Base-by-base conservation (phyloP, 2,113 vertebrate species). In the Guaruba guarouba region DNA sequence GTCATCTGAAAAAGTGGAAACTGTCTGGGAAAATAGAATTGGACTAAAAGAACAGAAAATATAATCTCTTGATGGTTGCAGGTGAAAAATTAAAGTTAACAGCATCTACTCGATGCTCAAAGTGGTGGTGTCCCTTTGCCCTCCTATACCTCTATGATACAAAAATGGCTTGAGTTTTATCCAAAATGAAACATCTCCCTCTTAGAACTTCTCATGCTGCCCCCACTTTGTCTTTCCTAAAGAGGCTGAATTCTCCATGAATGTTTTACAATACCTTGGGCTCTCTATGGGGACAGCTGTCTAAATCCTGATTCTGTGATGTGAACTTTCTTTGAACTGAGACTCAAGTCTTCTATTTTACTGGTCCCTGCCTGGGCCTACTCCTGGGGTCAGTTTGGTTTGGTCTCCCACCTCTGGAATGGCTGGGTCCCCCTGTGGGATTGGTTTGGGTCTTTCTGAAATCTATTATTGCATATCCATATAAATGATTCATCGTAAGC, bases 301-400 rank as follows among this genome's bases (percentile, higher is more conserved):
- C 69, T 59, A 20, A 64, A 20, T 46, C 17, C 14, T 24, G 9
- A 12, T 69, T 39, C 35, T 41, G 11, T 64, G 8, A 24, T 5
- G 7, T 3, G 3, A 57, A 81, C 46, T 2, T 46, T 27, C 46
- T 52, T 24, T 64, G 17, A 70, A 69, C 22, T 41, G 24, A 52
- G n/a, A 59, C 4, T 3, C 3, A 67, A 41, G 15, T 24, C 13
- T 20, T 17, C 33, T 51, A 27, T 51, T 64, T 76, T 52, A 55
- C 29, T 52, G 6, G 3, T 39, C 7, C 20, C 4, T 1, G 2
- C 63, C 33, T 85, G 24, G 19, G 7, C 5, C 17, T 6, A 3
- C 8, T 69, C 51, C 44, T 89, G 37, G 15, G 12, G 9, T 57
- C 14, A 59, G n/a, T 31, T 48, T 1, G 2, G 10, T 59, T 66